phyloP scores from a whole-genome alignment of 2,113 vertebrate species.

The zebrafish (Danio rerio) region DNA sequence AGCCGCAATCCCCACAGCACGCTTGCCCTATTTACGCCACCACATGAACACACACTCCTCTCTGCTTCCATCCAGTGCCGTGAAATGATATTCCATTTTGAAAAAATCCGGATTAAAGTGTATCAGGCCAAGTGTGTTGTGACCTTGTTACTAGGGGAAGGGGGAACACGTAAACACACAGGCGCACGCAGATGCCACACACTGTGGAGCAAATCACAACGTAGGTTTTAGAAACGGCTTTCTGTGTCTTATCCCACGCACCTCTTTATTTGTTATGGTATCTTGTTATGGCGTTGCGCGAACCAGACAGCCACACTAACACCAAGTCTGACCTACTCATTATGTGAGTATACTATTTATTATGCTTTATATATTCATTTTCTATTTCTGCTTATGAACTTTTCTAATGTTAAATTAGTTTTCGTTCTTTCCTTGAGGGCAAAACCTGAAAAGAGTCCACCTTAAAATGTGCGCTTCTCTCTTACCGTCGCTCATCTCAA shows the following conservation, averaged over 20 bases:
- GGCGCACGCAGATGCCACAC: slow-evolving; percentile 47
- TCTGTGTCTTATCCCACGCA: slow-evolving; percentile 30
- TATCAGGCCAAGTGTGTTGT: slow-evolving; percentile 75
- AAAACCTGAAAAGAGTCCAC: slow-evolving; percentile 3
- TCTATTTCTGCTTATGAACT: neutral
- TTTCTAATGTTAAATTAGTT: neutral
- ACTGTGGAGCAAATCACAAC: slow-evolving; percentile 54
- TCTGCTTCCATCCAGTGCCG: slow-evolving; percentile 61
- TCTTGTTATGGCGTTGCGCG: neutral
- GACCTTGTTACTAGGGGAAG: slow-evolving; percentile 73
- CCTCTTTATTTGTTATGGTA: slow-evolving; percentile 29
- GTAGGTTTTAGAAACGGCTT: slow-evolving; percentile 27
- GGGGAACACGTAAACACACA: slow-evolving; percentile 53
- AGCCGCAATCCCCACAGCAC: slow-evolving; percentile 67
- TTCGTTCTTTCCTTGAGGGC: neutral
- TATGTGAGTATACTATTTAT: neutral
- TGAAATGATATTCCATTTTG: slow-evolving; percentile 79
- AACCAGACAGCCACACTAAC: slow-evolving; percentile 12
- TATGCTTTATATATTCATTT: neutral
- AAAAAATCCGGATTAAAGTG: slow-evolving; percentile 79
- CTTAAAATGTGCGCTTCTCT: neutral
- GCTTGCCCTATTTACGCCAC: slow-evolving; percentile 70
- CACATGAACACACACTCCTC: slow-evolving; percentile 52
- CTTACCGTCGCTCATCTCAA: slow-evolving; percentile 10
- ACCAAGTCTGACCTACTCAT: slow-evolving; percentile 4